Conservation (phyloP, 2,888 invertebrate species). For the Molanna angustata region DNA sequence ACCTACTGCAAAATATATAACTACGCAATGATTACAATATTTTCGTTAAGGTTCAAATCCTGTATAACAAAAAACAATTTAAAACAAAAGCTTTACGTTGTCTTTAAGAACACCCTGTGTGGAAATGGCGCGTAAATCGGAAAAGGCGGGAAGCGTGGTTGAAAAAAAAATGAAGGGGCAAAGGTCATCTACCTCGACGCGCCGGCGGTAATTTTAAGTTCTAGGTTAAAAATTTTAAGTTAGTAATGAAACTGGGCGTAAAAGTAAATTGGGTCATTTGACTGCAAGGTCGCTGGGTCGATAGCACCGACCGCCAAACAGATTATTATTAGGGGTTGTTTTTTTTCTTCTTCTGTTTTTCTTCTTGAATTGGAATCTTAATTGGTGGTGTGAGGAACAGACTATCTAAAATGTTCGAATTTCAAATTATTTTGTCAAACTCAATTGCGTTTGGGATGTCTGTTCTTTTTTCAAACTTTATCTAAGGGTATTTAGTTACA, state of each 20-base stretch:
- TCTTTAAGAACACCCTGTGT: conserved; percentile 5
- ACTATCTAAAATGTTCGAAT: too few species aligned
- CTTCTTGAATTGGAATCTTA: too few species aligned
- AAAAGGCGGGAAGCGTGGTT: conserved; percentile 10
- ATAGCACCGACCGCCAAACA: conserved; percentile 8
- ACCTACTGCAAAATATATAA: too few species aligned
- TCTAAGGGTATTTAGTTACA: too few species aligned
- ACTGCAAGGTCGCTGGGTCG: conserved; percentile 31
- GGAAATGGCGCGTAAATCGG: conserved; percentile 12
- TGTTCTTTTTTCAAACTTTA: too few species aligned
- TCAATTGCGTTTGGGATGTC: too few species aligned
- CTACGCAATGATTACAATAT: too few species aligned
- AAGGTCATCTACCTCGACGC: conserved; percentile 19
- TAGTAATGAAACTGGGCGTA: conserved; percentile 32
- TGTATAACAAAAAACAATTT: too few species aligned
- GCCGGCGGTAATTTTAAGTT: conserved; percentile 30
- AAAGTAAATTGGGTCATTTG: conserved; percentile 30
- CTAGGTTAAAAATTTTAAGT: conserved; percentile 33
- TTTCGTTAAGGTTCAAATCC: too few species aligned
- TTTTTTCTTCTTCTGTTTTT: conserved; percentile 17
- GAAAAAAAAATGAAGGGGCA: conserved; percentile 10
- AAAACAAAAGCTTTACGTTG: too few species aligned
- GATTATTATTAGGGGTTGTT: conserved; percentile 15
- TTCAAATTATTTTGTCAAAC: too few species aligned
- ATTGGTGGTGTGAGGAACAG: too few species aligned